phyloP scores from a whole-genome alignment of 2,797 vertebrate species.

The Mormyrus hasselquistii region DNA sequence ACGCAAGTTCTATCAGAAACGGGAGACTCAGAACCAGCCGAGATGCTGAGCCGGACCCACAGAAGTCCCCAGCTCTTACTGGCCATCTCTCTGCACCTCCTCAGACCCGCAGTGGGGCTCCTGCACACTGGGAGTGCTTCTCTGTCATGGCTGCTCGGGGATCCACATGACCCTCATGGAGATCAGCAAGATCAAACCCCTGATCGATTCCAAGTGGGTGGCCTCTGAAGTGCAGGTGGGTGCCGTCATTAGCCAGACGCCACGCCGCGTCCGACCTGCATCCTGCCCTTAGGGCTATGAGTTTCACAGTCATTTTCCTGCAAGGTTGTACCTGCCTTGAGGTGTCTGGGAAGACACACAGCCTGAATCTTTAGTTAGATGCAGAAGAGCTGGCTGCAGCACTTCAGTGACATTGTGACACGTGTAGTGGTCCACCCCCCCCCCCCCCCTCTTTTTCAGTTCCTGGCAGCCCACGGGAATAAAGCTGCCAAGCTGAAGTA shows the following conservation, averaged over 20 bases:
- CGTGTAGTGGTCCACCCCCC: neutral
- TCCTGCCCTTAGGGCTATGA: neutral
- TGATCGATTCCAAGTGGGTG: neutral
- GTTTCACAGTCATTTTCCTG: neutral
- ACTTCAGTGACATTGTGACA: neutral
- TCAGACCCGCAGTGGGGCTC: neutral
- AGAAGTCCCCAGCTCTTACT: neutral
- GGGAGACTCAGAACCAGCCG: neutral
- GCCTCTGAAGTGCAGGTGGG: conserved; percentile 6
- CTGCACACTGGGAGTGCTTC: neutral
- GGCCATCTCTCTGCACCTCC: neutral
- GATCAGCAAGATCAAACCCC: neutral
- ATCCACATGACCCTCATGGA: neutral
- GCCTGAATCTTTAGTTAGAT: neutral
- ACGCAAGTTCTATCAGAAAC: neutral
- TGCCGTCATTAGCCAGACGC: neutral
- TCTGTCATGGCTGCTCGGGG: neutral
- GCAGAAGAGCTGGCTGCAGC: neutral
- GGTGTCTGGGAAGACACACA: neutral
- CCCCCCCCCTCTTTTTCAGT: neutral
- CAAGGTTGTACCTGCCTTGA: neutral
- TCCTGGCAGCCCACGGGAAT: neutral
- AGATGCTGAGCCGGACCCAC: neutral
- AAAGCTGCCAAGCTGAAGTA: neutral
- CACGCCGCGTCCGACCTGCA: neutral